Base-by-base conservation (phyloP, 2,888 invertebrate genomes). In the Aspidiotus destructor region DNA sequence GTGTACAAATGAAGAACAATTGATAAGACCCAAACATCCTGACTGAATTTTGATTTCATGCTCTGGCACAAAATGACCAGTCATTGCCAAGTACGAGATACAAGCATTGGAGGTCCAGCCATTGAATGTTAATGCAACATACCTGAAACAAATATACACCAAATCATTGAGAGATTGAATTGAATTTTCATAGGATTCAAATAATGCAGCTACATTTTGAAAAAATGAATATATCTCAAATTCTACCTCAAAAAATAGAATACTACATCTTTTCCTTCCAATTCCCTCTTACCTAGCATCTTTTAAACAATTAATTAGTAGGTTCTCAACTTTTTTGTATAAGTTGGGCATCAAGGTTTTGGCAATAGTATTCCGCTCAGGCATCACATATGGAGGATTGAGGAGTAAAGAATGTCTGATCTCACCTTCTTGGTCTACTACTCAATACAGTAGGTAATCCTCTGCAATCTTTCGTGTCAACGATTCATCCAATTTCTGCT, bases 71-170 rank as follows among this genome's bases (percentile, higher is more conserved):
- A 55, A n/a, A 55, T 55, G 55, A 8, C 55, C 55, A 8, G 55
- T 10, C 8, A 55, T n/a, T n/a, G 55, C 15, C 15, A 55, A n/a
- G 55, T n/a, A 55, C 8, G 55, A 55, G 9, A n/a, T 10, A n/a
- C 55, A 8, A n/a, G 55, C 55, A 8, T 8, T n/a, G 8, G n/a
- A n/a, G 10, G 55, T 55, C 55, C 55, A 55, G 8, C 55, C 55
- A 55, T 55, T 15, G 16, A 55, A 55, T 55, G 55, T 55, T 10
- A 55, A n/a, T 55, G 55, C 55, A 55, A 55, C n/a, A 15, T 55
- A 55, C 55, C 55, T 55, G 15, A 10, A 55, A 8, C 8, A 55
- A 15, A n/a, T n/a, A 8, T 8, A n/a, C n/a, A n/a, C n/a, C n/a
- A n/a, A n/a, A n/a, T n/a, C n/a, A n/a, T n/a, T n/a, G n/a, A 10